Evolutionary conservation across 1,140 invertebrate genomes (phyloP).

Genomic region (Zaprionus inermis): DNA sequence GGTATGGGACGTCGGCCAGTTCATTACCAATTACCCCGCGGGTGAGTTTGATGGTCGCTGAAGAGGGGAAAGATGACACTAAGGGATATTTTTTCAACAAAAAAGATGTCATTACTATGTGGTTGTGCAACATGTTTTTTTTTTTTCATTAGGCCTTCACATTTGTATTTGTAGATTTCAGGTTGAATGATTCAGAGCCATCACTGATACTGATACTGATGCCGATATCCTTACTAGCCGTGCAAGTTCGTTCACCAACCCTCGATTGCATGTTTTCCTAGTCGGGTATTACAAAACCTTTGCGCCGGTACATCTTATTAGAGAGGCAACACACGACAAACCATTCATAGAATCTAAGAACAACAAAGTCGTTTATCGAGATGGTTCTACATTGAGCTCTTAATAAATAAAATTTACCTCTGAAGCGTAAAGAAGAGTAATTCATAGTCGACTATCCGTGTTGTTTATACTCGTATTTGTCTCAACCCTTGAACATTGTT

Average conservation of each 20-base stretch:
- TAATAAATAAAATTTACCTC: too few relatives aligned
- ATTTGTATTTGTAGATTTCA: constrained; percentile 47
- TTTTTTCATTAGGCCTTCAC: constrained; percentile 55
- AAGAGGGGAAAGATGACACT: not conserved
- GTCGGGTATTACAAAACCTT: too few relatives aligned
- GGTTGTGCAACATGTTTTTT: constrained; percentile 79
- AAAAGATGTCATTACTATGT: constrained; percentile 80
- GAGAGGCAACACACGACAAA: not conserved
- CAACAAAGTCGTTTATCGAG: too few relatives aligned
- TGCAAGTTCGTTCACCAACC: constrained; percentile 40
- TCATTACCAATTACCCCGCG: constrained; percentile 27
- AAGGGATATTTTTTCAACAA: constrained; percentile 57
- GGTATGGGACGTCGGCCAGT: constrained; percentile 33
- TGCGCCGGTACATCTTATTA: not conserved
- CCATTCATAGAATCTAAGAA: too few relatives aligned
- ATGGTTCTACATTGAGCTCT: too few relatives aligned
- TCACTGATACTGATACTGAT: constrained; percentile 59
- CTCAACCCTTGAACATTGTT: constrained; percentile 31
- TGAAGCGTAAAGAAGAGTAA: constrained; percentile 7
- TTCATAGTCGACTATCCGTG: not conserved
- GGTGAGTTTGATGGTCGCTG: constrained; percentile 42
- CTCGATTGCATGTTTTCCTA: constrained; percentile 39
- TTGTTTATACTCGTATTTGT: not conserved
- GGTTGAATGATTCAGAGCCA: constrained; percentile 45
- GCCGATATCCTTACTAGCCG: constrained; percentile 26